These are phyloP conservation scores for Hyles vespertilio DNA, from an alignment of 1,140 invertebrate genomes.

Conservation along the genomic window DNA sequence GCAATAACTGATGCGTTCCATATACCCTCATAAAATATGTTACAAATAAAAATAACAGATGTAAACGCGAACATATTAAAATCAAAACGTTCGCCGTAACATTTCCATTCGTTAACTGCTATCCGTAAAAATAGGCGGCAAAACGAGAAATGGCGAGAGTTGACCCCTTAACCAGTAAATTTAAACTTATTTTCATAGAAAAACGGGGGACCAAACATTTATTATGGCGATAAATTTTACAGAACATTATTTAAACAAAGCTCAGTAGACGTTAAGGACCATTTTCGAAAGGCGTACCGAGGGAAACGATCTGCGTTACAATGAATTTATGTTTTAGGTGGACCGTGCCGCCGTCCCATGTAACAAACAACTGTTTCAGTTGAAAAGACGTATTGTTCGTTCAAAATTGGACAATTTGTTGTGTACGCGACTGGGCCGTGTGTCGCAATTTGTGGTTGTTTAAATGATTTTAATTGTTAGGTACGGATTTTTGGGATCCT, in stretches of 20 bases:
- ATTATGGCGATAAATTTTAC: slow-evolving; percentile 69
- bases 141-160: slow-evolving; percentile 3
- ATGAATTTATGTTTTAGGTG: slow-evolving; percentile 62
- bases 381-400: slow-evolving; percentile 6
- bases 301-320: slow-evolving; percentile 49
- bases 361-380: slow-evolving; percentile 20
- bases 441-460: too few relatives aligned
- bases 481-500: too few relatives aligned
- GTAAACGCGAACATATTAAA: too few relatives aligned
- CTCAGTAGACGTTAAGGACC: slow-evolving; percentile 61
- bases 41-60: too few relatives aligned
- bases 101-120: too few relatives aligned
- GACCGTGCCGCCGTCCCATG: slow-evolving; percentile 22
- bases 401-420: slow-evolving; percentile 2
- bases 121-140: slow-evolving; percentile 5
- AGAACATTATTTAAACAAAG: slow-evolving; percentile 72
- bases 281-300: slow-evolving; percentile 55
- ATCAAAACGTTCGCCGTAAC: too few relatives aligned
- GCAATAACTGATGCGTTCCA: too few relatives aligned
- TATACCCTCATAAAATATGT: too few relatives aligned
- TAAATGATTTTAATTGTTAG: too few relatives aligned
- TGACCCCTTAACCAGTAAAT: slow-evolving; percentile 24
- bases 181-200: slow-evolving; percentile 60
- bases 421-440: too few relatives aligned
- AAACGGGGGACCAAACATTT: slow-evolving; percentile 61